These are phyloP conservation scores for Leptodactylus fuscus DNA, from an alignment of 2,113 vertebrate species.

Conservation along the genomic window DNA sequence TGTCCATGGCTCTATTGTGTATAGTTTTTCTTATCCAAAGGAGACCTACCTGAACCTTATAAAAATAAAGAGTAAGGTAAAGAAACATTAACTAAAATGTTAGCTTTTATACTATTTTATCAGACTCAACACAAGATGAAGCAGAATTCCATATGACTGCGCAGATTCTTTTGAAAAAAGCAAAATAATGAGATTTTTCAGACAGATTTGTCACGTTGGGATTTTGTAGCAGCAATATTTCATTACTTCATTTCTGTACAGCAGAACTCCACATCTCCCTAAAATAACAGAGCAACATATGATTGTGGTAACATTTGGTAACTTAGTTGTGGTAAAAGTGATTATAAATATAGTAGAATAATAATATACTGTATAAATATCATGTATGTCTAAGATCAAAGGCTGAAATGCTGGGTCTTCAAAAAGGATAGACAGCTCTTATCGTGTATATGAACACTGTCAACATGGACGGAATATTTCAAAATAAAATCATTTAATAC, in stretches of 20 bases:
- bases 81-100: too few relatives aligned
- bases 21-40: too few relatives aligned
- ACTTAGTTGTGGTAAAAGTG: conserved; percentile 44
- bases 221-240: too few relatives aligned
- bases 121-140: too few relatives aligned
- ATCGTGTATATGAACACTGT: not conserved
- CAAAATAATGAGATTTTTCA: too few relatives aligned
- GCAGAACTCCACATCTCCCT: not conserved
- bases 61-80: too few relatives aligned
- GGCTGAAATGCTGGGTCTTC: not conserved
- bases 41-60: too few relatives aligned
- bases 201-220: too few relatives aligned
- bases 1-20: too few relatives aligned
- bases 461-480: not conserved
- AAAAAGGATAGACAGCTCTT: not conserved
- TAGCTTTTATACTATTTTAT: too few relatives aligned
- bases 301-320: conserved; percentile 29
- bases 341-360: conserved; percentile 31
- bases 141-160: too few relatives aligned
- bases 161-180: too few relatives aligned
- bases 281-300: not conserved
- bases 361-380: conserved; percentile 27
- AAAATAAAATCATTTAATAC: not conserved
- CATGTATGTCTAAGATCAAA: conserved; percentile 6
- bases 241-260: not conserved